phyloP scores from a whole-genome alignment of 1,140 invertebrate species.

The Archegozetes longisetosus region DNA sequence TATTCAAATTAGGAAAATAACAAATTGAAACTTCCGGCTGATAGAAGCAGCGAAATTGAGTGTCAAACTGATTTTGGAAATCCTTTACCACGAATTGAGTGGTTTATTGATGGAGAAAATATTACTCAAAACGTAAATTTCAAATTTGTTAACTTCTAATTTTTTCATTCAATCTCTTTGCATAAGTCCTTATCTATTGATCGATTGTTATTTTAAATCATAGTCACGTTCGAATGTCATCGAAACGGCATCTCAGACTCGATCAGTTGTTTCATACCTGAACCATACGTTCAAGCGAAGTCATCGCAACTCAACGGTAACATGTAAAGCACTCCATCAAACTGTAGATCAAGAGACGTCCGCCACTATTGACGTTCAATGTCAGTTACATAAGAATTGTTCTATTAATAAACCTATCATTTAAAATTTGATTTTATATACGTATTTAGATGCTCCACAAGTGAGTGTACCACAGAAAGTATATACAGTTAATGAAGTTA shows the following conservation, averaged over 20 bases:
- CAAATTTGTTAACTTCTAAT: neutral
- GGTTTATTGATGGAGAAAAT: slow-evolving; percentile 12
- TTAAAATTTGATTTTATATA: too few relatives aligned
- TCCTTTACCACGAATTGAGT: slow-evolving; percentile 8
- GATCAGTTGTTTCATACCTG: neutral
- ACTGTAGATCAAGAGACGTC: neutral
- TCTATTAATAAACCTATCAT: too few relatives aligned
- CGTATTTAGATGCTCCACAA: slow-evolving; percentile 9
- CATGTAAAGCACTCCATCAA: slow-evolving; percentile 4
- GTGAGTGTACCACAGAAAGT: neutral
- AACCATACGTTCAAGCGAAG: neutral
- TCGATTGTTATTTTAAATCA: too few relatives aligned
- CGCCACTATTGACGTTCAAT: slow-evolving; percentile 4
- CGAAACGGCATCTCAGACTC: too few relatives aligned
- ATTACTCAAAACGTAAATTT: slow-evolving; percentile 12
- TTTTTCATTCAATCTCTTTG: neutral
- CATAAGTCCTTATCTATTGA: too few relatives aligned
- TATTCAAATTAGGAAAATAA: slow-evolving; percentile 1
- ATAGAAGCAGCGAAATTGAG: neutral
- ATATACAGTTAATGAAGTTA: slow-evolving; percentile 11
- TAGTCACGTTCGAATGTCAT: neutral
- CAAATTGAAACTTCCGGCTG: neutral
- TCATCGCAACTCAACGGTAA: slow-evolving; percentile 3
- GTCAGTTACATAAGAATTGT: slow-evolving; percentile 1
- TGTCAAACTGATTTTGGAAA: slow-evolving; percentile 11